Conservation (phyloP, 2,113 vertebrate genomes). For the Spea bombifrons region DNA sequence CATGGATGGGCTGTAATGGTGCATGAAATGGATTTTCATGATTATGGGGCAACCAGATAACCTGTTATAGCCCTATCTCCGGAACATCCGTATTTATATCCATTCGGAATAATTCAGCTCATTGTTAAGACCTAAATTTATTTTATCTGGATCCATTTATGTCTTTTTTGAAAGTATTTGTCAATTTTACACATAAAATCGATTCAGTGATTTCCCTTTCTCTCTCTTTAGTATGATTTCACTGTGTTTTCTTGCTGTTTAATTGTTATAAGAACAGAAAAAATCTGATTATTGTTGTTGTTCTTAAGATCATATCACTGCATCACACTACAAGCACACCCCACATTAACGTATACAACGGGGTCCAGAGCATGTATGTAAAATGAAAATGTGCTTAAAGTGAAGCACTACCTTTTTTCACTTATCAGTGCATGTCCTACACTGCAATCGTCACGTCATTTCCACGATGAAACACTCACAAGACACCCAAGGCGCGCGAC, state of each 20-base stretch:
- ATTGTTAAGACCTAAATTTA: neutral
- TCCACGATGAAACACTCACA: too few species aligned
- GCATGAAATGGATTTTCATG: slow-evolving; percentile 36
- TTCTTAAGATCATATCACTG: too few species aligned
- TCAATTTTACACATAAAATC: slow-evolving; percentile 23
- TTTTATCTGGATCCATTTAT: neutral
- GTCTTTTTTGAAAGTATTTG: slow-evolving; percentile 16
- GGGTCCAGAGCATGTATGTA: too few species aligned
- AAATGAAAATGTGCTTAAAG: too few species aligned
- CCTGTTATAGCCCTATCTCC: slow-evolving; percentile 7
- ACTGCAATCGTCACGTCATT: too few species aligned
- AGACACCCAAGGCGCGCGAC: too few species aligned
- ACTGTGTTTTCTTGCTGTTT: slow-evolving; percentile 7
- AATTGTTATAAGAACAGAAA: neutral
- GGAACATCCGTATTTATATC: slow-evolving; percentile 11
- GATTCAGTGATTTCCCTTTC: slow-evolving; percentile 8
- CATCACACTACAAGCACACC: too few species aligned
- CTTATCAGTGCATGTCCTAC: too few species aligned
- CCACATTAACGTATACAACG: too few species aligned
- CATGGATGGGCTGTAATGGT: slow-evolving; percentile 23
- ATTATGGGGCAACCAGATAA: slow-evolving; percentile 23
- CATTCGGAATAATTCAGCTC: slow-evolving; percentile 14
- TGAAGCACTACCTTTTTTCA: too few species aligned
- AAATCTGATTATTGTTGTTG: too few species aligned
- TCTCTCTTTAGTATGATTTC: neutral